Evolutionary conservation across 2,797 vertebrate genomes (phyloP).

Genomic region (Sphenodon punctatus): DNA sequence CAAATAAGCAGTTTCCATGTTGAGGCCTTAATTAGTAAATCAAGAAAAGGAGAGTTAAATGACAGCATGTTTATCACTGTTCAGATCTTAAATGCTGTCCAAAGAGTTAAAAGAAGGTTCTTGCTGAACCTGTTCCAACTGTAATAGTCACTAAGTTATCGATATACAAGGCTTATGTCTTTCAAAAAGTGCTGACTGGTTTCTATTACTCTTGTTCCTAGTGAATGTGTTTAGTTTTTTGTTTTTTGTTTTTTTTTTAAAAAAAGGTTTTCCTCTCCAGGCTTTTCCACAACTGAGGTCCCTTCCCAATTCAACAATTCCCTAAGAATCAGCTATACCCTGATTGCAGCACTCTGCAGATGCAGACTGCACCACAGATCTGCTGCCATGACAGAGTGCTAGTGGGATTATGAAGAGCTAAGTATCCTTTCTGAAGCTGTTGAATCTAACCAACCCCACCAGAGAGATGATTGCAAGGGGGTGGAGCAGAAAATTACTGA

Average conservation of each 20-base stretch:
- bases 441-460: not conserved
- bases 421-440: not conserved
- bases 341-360: not conserved
- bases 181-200: not conserved
- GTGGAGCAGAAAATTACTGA: not conserved
- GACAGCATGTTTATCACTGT: not conserved
- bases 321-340: no score
- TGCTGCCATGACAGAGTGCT: not conserved
- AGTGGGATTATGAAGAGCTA: not conserved
- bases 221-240: no score
- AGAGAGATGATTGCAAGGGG: not conserved
- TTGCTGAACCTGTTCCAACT: not conserved
- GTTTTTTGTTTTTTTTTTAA: conserved; percentile 6
- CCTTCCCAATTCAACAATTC: no score
- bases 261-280: no score
- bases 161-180: not conserved
- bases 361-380: not conserved
- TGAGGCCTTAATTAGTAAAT: no score
- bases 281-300: not conserved
- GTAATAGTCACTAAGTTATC: not conserved
- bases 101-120: not conserved
- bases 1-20: no score
- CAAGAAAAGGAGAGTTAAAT: not conserved
- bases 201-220: conserved; percentile 12
- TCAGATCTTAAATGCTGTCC: not conserved